These are phyloP conservation scores for Thera obeliscata DNA, from an alignment of 2,888 invertebrate species.

Conservation along the genomic window DNA sequence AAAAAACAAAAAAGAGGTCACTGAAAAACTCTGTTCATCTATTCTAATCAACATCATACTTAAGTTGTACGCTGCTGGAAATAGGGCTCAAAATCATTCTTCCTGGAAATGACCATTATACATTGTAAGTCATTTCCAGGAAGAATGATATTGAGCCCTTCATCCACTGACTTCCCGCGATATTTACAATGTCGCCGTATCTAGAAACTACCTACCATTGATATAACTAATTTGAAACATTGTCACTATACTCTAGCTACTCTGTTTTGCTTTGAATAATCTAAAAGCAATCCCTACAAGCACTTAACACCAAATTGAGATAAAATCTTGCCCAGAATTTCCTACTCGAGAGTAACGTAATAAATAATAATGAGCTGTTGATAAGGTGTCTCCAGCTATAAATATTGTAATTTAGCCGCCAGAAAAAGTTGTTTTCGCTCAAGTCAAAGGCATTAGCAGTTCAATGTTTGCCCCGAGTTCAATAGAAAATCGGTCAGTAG, in stretches of 20 bases:
- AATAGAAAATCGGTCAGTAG: constrained; percentile 37
- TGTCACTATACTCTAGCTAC: background rate
- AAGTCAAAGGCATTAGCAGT: constrained; percentile 22
- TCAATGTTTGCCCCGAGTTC: constrained; percentile 28
- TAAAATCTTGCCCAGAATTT: background rate
- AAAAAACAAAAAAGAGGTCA: too few relatives aligned
- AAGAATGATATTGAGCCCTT: too few relatives aligned
- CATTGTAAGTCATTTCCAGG: too few relatives aligned
- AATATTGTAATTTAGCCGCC: constrained; percentile 25
- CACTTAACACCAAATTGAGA: background rate
- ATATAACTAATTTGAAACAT: too few relatives aligned
- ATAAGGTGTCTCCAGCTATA: constrained; percentile 16
- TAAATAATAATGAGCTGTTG: constrained; percentile 19
- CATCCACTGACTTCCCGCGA: too few relatives aligned
- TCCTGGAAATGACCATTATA: too few relatives aligned
- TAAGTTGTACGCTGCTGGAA: too few relatives aligned
- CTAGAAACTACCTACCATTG: too few relatives aligned
- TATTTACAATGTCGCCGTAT: too few relatives aligned
- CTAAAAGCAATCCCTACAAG: background rate
- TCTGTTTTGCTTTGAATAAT: background rate
- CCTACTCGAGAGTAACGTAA: background rate
- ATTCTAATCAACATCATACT: too few relatives aligned
- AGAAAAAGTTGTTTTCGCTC: constrained; percentile 12
- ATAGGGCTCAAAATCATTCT: too few relatives aligned
- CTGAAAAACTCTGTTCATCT: too few relatives aligned